Conservation (phyloP, 2,113 vertebrate species). For the Pampusana beccarii region DNA sequence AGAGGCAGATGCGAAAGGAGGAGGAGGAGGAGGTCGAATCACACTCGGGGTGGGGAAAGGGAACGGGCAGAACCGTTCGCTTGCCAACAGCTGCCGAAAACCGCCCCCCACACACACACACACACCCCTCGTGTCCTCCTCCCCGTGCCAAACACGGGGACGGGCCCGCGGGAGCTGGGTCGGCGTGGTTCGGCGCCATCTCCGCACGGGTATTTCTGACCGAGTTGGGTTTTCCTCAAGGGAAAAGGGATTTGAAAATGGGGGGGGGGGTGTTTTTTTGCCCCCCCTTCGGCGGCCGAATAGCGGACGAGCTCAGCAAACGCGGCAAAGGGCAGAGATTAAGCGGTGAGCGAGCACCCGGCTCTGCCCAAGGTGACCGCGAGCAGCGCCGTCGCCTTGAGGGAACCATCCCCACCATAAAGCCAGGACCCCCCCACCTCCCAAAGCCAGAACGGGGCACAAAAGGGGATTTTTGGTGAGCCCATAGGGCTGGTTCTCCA, state of each 20-base stretch:
- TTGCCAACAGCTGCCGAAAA: background rate
- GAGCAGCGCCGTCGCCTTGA: background rate
- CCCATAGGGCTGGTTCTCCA: fast-evolving
- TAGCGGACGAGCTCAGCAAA: conserved; percentile 26
- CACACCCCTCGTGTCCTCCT: too few species aligned
- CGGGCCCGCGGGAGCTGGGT: too few species aligned
- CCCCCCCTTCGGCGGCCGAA: background rate
- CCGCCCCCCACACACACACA: background rate
- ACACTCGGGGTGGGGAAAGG: background rate
- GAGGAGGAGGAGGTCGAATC: conserved; percentile 1
- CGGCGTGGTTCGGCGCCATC: background rate
- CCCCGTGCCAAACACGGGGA: background rate
- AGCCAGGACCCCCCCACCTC: background rate
- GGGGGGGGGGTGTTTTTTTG: background rate
- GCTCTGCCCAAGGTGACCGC: background rate
- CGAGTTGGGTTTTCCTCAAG: background rate
- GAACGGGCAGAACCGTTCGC: background rate
- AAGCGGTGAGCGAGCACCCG: too few species aligned
- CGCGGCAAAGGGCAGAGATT: background rate
- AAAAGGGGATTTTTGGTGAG: background rate
- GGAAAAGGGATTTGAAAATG: background rate
- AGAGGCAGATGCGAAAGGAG: conserved; percentile 37
- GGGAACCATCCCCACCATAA: background rate
- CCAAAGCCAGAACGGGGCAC: fast-evolving
- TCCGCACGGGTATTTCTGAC: background rate